Percentiles rank a stretch among this genome's conserved stretches.
phyloP scores from a whole-genome alignment of 2,888 invertebrate species.

The Eurois occulta region DNA sequence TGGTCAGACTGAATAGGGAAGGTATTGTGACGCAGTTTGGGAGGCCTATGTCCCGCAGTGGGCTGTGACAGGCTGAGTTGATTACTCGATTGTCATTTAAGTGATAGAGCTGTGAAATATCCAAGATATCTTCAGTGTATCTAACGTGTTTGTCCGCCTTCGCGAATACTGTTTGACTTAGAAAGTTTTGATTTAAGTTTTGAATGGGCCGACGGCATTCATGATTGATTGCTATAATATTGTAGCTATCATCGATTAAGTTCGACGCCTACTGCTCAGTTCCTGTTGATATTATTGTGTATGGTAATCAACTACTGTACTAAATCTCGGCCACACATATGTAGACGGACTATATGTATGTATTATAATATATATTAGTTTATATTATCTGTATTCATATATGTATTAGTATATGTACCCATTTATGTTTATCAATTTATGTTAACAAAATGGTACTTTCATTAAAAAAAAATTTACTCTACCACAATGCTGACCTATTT shows the following conservation, averaged over 20 bases:
- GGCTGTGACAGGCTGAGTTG: background rate
- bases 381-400: too few species aligned
- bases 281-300: conserved; percentile 18
- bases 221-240: conserved; percentile 43
- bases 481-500: too few species aligned
- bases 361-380: too few species aligned
- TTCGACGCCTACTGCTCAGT: background rate
- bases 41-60: background rate
- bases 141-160: background rate
- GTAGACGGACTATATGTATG: too few species aligned
- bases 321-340: background rate
- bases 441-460: too few species aligned
- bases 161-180: conserved; percentile 30
- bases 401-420: too few species aligned
- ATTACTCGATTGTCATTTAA: conserved; percentile 1
- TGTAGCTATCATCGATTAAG: background rate
- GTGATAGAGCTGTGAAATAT: background rate
- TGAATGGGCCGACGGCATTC: background rate
- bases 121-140: conserved; percentile 12
- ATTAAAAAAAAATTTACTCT: too few species aligned
- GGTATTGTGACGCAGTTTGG: background rate
- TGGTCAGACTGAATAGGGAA: background rate
- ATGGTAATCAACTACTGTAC: background rate
- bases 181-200: conserved; percentile 46
- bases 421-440: too few species aligned